A percentile compares a stretch with the other conserved stretches of the same genome.
These are phyloP conservation scores for Pardalotus punctatus DNA, from an alignment of 2,113 vertebrate genomes.

Conservation along the genomic window DNA sequence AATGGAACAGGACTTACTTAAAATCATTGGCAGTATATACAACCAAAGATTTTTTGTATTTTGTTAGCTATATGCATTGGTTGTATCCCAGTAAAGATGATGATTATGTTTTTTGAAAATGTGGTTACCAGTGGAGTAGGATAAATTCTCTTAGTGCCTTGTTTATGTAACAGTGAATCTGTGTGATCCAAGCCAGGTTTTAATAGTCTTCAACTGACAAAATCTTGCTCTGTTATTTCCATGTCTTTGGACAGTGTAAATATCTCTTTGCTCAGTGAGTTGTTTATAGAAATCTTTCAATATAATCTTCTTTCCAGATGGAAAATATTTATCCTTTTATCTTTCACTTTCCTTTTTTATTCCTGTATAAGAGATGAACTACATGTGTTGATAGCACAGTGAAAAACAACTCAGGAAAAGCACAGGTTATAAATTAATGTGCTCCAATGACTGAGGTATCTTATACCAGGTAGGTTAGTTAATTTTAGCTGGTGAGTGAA, in stretches of 20 bases:
- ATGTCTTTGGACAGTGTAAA: constrained; percentile 1
- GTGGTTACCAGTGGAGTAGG: not conserved
- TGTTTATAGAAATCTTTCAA: constrained; percentile 14
- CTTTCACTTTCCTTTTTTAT: not conserved
- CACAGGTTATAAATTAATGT: not conserved
- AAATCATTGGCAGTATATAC: not conserved
- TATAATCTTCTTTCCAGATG: not conserved
- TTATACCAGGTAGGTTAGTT: not conserved
- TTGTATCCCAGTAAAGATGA: not conserved
- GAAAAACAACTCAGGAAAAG: not conserved
- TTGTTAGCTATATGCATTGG: not conserved
- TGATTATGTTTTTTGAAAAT: not conserved
- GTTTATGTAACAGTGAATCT: not conserved
- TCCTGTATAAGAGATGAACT: not conserved
- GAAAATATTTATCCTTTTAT: constrained; percentile 16
- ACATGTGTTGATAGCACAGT: not conserved
- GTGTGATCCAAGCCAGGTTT: not conserved
- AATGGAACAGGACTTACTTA: not conserved
- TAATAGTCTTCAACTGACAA: not conserved
- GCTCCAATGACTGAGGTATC: not conserved
- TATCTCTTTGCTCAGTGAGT: not conserved
- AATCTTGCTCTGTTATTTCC: not conserved
- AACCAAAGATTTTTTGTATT: not conserved
- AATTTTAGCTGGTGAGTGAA: not conserved
- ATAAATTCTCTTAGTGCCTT: not conserved